phyloP scores from a whole-genome alignment of 2,888 invertebrate species.

The Thalpophila matura region DNA sequence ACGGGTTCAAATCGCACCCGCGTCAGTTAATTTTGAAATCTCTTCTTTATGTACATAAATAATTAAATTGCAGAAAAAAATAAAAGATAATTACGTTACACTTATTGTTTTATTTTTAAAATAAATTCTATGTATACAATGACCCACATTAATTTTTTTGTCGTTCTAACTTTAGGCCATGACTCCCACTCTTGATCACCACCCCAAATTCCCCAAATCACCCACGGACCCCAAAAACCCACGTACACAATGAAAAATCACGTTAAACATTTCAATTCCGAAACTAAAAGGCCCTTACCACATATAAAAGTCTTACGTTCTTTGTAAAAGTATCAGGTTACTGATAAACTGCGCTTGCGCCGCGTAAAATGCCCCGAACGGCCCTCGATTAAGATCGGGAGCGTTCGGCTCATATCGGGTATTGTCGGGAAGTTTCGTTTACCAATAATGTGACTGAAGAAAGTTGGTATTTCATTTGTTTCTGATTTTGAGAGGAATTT shows the following conservation, averaged over 20 bases:
- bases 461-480: too few species aligned
- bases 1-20: too few species aligned
- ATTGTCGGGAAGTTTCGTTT: constrained; percentile 41
- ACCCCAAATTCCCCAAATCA: background rate
- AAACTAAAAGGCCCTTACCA: constrained; percentile 68
- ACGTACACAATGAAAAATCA: constrained; percentile 63
- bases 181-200: too few species aligned
- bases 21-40: too few species aligned
- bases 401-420: constrained; percentile 55
- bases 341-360: constrained; percentile 65
- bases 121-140: too few species aligned
- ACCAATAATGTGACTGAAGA: background rate
- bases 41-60: too few species aligned
- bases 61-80: too few species aligned
- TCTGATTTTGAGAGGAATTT: too few species aligned
- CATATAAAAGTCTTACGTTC: constrained; percentile 60
- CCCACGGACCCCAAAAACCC: constrained; percentile 48
- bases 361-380: constrained; percentile 61
- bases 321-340: constrained; percentile 69
- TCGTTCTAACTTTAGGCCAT: too few species aligned
- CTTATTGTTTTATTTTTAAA: too few species aligned
- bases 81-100: too few species aligned
- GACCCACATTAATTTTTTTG: too few species aligned
- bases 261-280: constrained; percentile 68
- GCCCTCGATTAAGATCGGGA: constrained; percentile 65